phyloP scores from a whole-genome alignment of 2,888 invertebrate genomes.

The Pteria penguin region DNA sequence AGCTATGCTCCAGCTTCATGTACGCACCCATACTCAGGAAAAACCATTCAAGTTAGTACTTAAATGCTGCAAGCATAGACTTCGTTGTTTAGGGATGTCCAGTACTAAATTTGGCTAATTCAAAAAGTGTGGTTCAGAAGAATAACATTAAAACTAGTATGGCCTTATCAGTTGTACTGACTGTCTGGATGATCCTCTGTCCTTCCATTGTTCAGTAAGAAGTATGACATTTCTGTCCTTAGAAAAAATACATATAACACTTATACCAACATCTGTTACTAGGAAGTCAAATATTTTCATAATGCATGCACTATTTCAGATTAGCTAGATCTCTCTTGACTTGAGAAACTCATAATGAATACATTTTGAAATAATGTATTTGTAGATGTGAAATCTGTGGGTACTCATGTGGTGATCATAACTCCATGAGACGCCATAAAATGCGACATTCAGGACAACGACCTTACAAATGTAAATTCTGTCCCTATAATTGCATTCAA shows the following conservation, averaged over 20 bases:
- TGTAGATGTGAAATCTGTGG: slow-evolving; percentile 86
- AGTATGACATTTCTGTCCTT: too few relatives aligned
- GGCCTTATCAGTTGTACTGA: too few relatives aligned
- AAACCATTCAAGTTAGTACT: slow-evolving; percentile 84
- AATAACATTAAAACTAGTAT: too few relatives aligned
- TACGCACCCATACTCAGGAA: slow-evolving; percentile 87
- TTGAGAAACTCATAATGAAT: background rate
- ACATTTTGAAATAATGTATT: slow-evolving; percentile 14
- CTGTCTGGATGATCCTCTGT: too few relatives aligned
- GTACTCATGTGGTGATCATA: slow-evolving; percentile 89
- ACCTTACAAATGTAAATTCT: slow-evolving; percentile 89
- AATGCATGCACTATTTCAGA: too few relatives aligned
- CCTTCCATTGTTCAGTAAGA: too few relatives aligned
- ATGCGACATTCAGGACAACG: slow-evolving; percentile 88
- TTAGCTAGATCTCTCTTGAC: too few relatives aligned
- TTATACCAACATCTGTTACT: too few relatives aligned
- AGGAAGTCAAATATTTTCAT: too few relatives aligned
- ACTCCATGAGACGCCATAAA: slow-evolving; percentile 89
- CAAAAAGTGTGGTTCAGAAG: too few relatives aligned
- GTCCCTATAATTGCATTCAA: slow-evolving; percentile 88
- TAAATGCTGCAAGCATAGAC: background rate
- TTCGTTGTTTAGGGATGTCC: background rate
- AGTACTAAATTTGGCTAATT: background rate
- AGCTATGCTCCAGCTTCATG: slow-evolving; percentile 85
- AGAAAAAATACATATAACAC: too few relatives aligned